phyloP scores from a whole-genome alignment of 2,888 invertebrate species.

The Siphonodentalium dalli region DNA sequence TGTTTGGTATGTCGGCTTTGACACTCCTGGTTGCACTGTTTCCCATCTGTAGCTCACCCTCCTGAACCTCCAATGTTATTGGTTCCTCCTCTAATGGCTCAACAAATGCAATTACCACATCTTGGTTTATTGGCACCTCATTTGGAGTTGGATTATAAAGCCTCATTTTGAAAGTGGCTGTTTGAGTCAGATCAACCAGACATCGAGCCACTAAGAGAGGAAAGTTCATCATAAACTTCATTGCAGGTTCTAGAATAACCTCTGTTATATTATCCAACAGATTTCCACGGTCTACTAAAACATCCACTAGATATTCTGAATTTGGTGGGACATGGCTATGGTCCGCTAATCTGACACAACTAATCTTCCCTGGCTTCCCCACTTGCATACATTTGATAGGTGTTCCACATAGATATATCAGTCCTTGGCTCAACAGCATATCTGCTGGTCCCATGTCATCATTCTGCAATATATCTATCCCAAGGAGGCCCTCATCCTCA shows the following conservation, averaged over 20 bases:
- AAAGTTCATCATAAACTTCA: constrained; percentile 6
- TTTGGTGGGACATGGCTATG: background rate
- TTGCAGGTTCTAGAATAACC: constrained; percentile 5
- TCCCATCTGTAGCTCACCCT: background rate
- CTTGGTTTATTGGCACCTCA: background rate
- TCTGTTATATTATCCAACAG: background rate
- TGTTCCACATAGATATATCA: background rate
- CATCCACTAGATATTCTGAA: constrained; percentile 6
- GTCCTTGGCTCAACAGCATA: constrained; percentile 7
- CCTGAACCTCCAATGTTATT: background rate
- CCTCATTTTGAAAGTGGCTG: constrained; percentile 12
- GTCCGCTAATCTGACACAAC: constrained; percentile 6
- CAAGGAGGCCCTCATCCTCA: constrained; percentile 10
- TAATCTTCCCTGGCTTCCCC: background rate
- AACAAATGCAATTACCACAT: constrained; percentile 11
- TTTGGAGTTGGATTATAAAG: constrained; percentile 11
- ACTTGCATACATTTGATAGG: constrained; percentile 3
- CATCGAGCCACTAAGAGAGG: constrained; percentile 8
- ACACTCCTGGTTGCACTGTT: background rate
- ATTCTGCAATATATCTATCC: constrained; percentile 8
- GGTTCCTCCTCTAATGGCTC: constrained; percentile 6
- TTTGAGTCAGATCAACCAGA: constrained; percentile 11
- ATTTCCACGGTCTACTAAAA: constrained; percentile 1
- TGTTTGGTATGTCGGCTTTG: background rate
- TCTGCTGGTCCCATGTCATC: background rate